A percentile compares a stretch with the other conserved stretches of the same genome.
These are phyloP conservation scores for Toxotes jaculatrix DNA, from an alignment of 2,113 vertebrate genomes.

Conservation along the genomic window DNA sequence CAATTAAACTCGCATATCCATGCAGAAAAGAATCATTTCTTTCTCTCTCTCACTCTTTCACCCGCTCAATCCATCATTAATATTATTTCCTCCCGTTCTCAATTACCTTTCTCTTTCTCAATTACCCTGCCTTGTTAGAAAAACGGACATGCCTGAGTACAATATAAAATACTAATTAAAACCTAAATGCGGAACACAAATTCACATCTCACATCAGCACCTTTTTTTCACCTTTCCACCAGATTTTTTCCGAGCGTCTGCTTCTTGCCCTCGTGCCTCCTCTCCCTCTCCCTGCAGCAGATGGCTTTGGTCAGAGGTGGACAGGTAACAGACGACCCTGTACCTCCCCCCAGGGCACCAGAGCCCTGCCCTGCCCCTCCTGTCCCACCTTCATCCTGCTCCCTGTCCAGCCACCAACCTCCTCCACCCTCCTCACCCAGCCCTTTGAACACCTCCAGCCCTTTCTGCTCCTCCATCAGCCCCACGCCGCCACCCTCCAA, in stretches of 20 bases:
- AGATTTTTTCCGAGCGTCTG: slow-evolving; percentile 30
- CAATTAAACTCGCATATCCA: slow-evolving; percentile 80
- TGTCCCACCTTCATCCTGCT: slow-evolving; percentile 2
- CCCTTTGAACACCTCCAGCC: slow-evolving; percentile 39
- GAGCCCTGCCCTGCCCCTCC: slow-evolving; percentile 62
- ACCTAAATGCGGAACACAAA: slow-evolving; percentile 47
- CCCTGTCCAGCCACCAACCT: slow-evolving; percentile 25
- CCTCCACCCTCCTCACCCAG: background rate
- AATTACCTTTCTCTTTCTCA: slow-evolving; percentile 57
- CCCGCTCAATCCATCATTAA: slow-evolving; percentile 62
- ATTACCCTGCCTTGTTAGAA: slow-evolving; percentile 63
- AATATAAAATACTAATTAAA: slow-evolving; percentile 64
- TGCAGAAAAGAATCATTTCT: slow-evolving; percentile 65
- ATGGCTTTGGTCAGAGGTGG: slow-evolving; percentile 82
- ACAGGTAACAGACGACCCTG: slow-evolving; percentile 84
- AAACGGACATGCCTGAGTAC: slow-evolving; percentile 44
- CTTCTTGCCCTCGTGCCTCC: slow-evolving; percentile 3
- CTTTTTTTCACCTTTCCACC: slow-evolving; percentile 34
- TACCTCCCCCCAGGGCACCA: slow-evolving; percentile 64
- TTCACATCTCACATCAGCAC: slow-evolving; percentile 43
- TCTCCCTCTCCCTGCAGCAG: slow-evolving; percentile 75
- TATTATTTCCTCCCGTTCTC: slow-evolving; percentile 62
- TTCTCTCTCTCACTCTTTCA: slow-evolving; percentile 33
- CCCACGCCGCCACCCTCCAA: slow-evolving; percentile 13
- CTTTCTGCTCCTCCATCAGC: slow-evolving; percentile 38